Evolutionary conservation across 2,113 vertebrate species (phyloP), one percentile per base, ranked within the genome.

Genomic region (Columbina picui): DNA sequence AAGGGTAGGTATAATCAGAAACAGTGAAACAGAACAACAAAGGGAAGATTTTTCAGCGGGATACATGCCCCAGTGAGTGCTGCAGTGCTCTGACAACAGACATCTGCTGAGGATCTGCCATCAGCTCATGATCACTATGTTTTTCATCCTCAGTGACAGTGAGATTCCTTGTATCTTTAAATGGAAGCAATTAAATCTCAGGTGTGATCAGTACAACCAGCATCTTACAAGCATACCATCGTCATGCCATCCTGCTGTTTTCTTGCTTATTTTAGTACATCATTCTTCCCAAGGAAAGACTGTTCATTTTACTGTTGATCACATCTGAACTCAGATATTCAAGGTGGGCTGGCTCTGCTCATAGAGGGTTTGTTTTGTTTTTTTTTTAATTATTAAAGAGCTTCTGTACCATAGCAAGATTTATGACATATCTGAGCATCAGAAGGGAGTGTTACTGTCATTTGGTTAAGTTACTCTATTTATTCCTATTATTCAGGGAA

Each of bases 141-240:
- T 88, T 90, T 85, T 78, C 56, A 84, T 78, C 36, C 52, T 39
- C 34, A 74, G 55, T 68, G 92, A 84, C 55, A 84, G 71, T 22
- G 34, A 95, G 68, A 90, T 74, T 67, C 60, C 47, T 94, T 34
- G 21, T 74, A n/a, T 34, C 59, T 91, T 85, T 79, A 93, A 90
- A 95, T 4, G 64, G 64, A 93, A 91, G 59, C 57, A 91, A 89
- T 92, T 92, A 91, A 70, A 71, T 70, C 56, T 86, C 75, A 86
- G 92, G 61, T 94, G 69, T 50, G 52, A 85, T 86, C 1, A 6
- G 39, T 14, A 57, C 27, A 87, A 96, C 82, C 20, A 64, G 9
- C n/a, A 15, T 16, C 53, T 82, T 80, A 71, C 8, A 94, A 65
- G 69, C 57, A 27, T 78, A 61, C 22, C n/a, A 57, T 30, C 14